Evolutionary conservation across 1,140 invertebrate species (phyloP), one percentile per base, ranked within the genome.

Genomic region (Lasioglossum albipes): DNA sequence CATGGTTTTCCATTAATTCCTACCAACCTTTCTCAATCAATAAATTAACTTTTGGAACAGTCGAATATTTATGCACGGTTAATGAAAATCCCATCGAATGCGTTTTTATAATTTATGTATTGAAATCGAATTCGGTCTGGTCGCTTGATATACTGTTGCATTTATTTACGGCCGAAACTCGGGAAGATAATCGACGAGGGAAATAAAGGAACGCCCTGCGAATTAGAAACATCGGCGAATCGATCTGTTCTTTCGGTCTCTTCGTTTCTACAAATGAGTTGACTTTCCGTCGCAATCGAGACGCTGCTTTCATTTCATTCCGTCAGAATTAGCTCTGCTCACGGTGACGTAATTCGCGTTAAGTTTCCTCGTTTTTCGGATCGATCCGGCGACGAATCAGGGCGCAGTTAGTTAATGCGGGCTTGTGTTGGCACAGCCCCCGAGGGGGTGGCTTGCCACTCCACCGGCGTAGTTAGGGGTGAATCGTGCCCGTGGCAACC

Each of bases 361-460:
- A 88, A 87, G 85, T 89, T 88, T 84, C 78, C 83, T 81, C 85
- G 84, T 88, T 89, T 88, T 88, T 84, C 82, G 84, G 85, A 89
- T 88, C 86, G 86, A 89, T 89, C 77, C 82, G 83, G 68, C 82
- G 81, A 85, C 88, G 90, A 91, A 91, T 91, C 89, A 91, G 90
- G 86, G 84, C 87, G 84, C 84, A 89, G 90, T 91, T 91, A 91
- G 86, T 88, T 91, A 91, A 91, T 91, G 87, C 88, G 83, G 81
- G 83, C 75, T 83, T 80, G 83, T 77, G 82, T 79, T 85, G 84
- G 86, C 82, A 91, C 89, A 85, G 85, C 89, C 85, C 90, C 84
- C 88, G 72, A 81, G 89, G 87, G 90, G 85, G 77, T 84, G 87
- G 86, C 88, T 88, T 69, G 71, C 74, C 27, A 67, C 72, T 84